Evolutionary conservation across 2,797 vertebrate species (phyloP).

Genomic region (Gallinago solitaria): DNA sequence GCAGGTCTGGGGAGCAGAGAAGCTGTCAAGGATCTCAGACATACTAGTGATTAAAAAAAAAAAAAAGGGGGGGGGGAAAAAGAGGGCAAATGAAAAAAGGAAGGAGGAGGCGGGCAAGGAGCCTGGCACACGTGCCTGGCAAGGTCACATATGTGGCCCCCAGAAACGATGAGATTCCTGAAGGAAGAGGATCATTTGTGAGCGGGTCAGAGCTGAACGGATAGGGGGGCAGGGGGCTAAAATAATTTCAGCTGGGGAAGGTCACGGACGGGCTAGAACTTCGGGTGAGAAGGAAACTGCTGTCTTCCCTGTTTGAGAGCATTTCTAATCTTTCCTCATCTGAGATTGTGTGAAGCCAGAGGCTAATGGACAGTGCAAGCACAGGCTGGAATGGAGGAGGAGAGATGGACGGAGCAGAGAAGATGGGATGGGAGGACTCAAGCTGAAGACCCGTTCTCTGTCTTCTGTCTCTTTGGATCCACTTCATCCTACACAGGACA

Average conservation of each 20-base stretch:
- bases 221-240: not conserved
- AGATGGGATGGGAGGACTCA: constrained; percentile 61
- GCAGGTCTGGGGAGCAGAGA: not conserved
- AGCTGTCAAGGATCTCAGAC: constrained; percentile 50
- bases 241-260: constrained; percentile 37
- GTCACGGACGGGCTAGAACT: not conserved
- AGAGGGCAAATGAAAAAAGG: not conserved
- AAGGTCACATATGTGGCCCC: not conserved
- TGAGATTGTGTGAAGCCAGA: constrained; percentile 57
- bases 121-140: not conserved
- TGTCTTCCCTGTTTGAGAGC: constrained; percentile 34
- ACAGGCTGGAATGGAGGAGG: constrained; percentile 59
- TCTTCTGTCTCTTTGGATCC: constrained; percentile 83
- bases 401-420: constrained; percentile 38
- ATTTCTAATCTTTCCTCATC: constrained; percentile 55
- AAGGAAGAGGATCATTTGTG: not conserved
- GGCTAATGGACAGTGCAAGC: constrained; percentile 57
- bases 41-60: not conserved
- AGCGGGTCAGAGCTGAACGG: not conserved
- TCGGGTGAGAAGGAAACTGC: not conserved
- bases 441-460: constrained; percentile 80
- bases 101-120: not conserved
- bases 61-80: too few relatives aligned
- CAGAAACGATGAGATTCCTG: not conserved
- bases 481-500: constrained; percentile 74